A percentile compares a stretch with the other conserved stretches of the same genome.
Evolutionary conservation across 64 coral and sea anemone genomes (phyloP).

Genomic region (Trachythela sp.): DNA sequence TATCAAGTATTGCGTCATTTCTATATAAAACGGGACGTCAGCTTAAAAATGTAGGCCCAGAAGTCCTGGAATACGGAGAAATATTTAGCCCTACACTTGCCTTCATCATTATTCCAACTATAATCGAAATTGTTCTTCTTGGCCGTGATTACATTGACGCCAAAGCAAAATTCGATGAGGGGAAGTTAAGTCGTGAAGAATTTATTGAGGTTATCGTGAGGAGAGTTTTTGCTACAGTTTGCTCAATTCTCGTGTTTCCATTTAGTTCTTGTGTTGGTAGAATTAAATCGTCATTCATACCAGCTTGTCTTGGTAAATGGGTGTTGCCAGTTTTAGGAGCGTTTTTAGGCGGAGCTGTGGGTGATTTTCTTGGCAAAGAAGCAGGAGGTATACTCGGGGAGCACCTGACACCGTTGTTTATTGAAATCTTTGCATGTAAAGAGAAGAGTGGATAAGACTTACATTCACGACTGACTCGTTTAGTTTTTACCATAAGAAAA

Average conservation of each 20-base stretch:
- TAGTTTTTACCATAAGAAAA: too few relatives aligned
- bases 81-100: not conserved
- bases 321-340: conserved; percentile 30
- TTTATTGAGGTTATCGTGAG: conserved; percentile 2
- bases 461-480: too few relatives aligned
- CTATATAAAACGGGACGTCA: not conserved
- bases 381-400: not conserved
- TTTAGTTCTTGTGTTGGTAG: conserved; percentile 7
- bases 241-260: not conserved
- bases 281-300: too few relatives aligned
- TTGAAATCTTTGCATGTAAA: not conserved
- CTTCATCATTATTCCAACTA: not conserved
- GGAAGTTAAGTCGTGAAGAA: conserved; percentile 2
- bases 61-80: not conserved
- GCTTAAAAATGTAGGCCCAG: not conserved
- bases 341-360: conserved; percentile 17
- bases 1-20: not conserved
- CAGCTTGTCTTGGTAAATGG: too few relatives aligned
- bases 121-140: not conserved
- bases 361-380: not conserved
- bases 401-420: not conserved
- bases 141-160: conserved; percentile 3
- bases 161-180: not conserved
- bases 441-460: not conserved
- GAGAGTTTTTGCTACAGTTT: conserved; percentile 7